Percentiles rank a stretch among this genome's conserved stretches.
phyloP scores from a whole-genome alignment of 2,113 vertebrate species.

The Lutjanus erythropterus region DNA sequence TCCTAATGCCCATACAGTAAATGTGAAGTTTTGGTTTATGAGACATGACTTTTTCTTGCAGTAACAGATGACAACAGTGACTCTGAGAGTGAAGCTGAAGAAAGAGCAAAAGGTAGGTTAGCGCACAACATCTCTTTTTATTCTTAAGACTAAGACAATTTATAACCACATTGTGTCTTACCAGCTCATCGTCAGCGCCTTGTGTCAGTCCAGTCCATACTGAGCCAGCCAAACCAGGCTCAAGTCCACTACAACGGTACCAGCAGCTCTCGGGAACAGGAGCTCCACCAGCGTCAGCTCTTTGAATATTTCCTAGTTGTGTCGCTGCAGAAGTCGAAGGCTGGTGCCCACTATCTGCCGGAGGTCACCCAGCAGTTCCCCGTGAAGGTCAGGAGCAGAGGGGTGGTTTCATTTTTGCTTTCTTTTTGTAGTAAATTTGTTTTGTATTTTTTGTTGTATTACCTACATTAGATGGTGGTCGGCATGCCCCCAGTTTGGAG shows the following conservation, averaged over 20 bases:
- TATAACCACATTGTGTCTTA: not conserved
- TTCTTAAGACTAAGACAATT: not conserved
- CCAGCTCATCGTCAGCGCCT: conserved; percentile 90
- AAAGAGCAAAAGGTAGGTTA: conserved; percentile 90
- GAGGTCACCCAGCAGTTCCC: conserved; percentile 95
- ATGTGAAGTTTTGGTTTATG: not conserved
- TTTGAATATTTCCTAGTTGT: conserved; percentile 94
- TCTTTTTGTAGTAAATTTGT: not conserved
- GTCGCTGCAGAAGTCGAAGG: conserved; percentile 90
- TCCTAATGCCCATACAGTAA: not conserved
- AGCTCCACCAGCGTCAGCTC: conserved; percentile 89
- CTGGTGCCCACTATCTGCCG: conserved; percentile 86
- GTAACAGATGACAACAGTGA: conserved; percentile 94
- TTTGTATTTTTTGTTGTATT: no score
- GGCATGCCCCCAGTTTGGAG: no score
- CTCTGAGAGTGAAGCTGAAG: conserved; percentile 92
- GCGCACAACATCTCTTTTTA: not conserved
- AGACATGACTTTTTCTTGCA: conserved; percentile 52
- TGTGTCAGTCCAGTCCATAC: conserved; percentile 88
- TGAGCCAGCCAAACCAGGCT: conserved; percentile 84
- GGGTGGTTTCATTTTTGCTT: not conserved
- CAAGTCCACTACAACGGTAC: conserved; percentile 47
- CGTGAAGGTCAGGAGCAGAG: conserved; percentile 82
- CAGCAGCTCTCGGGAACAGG: conserved; percentile 77
- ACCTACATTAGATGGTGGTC: no score